Percentiles rank a stretch among this genome's conserved stretches.
These are phyloP conservation scores for Scrobipalpa costella DNA, from an alignment of 2,888 invertebrate species.

Conservation along the genomic window DNA sequence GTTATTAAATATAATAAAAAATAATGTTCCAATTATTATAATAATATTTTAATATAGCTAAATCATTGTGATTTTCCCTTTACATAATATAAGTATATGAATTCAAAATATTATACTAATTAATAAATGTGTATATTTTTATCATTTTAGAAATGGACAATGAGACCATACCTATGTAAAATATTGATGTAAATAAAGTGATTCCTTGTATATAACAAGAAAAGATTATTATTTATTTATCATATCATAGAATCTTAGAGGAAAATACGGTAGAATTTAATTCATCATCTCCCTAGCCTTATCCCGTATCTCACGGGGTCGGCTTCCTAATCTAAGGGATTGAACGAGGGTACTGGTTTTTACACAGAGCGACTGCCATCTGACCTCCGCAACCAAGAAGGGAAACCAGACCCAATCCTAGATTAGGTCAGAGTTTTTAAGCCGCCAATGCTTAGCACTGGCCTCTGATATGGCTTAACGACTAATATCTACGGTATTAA, in stretches of 20 bases:
- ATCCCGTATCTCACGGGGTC: too few relatives aligned
- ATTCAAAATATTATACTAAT: neutral
- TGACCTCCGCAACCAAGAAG: too few relatives aligned
- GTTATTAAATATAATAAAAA: neutral
- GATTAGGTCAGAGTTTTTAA: too few relatives aligned
- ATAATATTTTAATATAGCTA: neutral
- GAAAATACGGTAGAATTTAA: neutral
- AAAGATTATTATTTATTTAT: neutral
- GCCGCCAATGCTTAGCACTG: too few relatives aligned
- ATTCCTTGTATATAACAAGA: neutral
- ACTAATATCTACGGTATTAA: too few relatives aligned
- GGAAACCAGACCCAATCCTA: too few relatives aligned
- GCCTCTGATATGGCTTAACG: too few relatives aligned
- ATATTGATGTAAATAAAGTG: constrained; percentile 9
- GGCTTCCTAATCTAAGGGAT: too few relatives aligned
- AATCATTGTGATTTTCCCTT: neutral
- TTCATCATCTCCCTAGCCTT: too few relatives aligned
- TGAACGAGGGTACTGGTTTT: too few relatives aligned
- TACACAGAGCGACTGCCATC: too few relatives aligned
- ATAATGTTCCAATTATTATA: neutral
- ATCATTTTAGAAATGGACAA: neutral
- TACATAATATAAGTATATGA: neutral
- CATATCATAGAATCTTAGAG: neutral
- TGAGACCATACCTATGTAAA: constrained; percentile 2
- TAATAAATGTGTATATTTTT: neutral